A percentile compares a stretch with the other conserved stretches of the same genome.
phyloP scores from a whole-genome alignment of 2,888 invertebrate species.

The Apamea crenata region DNA sequence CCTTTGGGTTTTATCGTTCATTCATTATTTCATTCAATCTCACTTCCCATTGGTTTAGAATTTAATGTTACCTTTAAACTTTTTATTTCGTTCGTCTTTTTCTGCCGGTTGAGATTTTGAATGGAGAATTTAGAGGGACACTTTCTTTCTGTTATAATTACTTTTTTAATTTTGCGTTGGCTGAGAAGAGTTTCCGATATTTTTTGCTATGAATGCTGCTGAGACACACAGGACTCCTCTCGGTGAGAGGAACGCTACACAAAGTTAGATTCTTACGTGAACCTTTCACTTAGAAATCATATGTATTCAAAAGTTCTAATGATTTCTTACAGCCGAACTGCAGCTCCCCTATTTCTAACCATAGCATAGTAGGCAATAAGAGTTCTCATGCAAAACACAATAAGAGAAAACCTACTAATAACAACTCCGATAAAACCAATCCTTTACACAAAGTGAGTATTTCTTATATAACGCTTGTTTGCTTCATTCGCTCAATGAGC shows the following conservation, averaged over 20 bases:
- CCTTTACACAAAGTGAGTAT: neutral
- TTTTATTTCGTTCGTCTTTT: constrained; percentile 26
- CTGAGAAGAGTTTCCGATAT: neutral
- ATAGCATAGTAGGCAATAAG: too few species aligned
- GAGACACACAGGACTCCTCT: too few species aligned
- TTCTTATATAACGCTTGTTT: constrained; percentile 1
- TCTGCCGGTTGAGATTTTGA: neutral
- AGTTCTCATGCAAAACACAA: neutral
- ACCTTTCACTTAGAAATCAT: too few species aligned
- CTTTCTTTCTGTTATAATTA: neutral
- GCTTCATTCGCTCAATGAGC: constrained; percentile 22
- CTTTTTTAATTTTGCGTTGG: neutral
- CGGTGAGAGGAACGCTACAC: neutral
- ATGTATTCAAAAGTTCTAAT: too few species aligned
- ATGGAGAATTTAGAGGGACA: neutral
- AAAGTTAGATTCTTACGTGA: neutral
- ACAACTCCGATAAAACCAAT: constrained; percentile 2
- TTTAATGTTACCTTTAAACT: constrained; percentile 35
- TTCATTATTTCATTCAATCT: constrained; percentile 57
- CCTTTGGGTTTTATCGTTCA: constrained; percentile 50
- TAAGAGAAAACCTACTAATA: neutral
- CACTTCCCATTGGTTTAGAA: constrained; percentile 30
- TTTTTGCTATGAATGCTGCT: neutral
- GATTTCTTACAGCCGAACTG: neutral
- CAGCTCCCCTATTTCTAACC: too few species aligned